A percentile compares a stretch with the other conserved stretches of the same genome.
Conservation (phyloP, 2,797 vertebrate genomes). For the Pipistrellus nathusii region DNA sequence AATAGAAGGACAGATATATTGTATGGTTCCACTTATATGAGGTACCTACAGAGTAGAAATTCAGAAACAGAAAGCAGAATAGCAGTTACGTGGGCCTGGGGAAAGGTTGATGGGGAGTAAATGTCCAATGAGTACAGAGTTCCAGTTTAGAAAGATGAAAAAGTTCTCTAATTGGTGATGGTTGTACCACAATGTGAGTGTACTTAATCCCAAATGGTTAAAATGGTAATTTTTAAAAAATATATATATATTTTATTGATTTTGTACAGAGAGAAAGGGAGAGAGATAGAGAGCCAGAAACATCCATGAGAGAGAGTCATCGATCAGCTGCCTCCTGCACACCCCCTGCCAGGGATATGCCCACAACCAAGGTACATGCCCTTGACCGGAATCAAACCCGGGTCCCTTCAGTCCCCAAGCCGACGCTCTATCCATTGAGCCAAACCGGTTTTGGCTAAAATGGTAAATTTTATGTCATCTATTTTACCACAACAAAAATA, state of each 20-base stretch:
- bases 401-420: too few species aligned
- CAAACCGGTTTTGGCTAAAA: too few species aligned
- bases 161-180: neutral
- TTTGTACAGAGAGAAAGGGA: too few species aligned
- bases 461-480: neutral
- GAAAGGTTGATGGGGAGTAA: neutral
- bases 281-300: too few species aligned
- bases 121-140: neutral
- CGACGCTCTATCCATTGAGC: too few species aligned
- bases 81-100: too few species aligned
- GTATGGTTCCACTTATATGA: neutral
- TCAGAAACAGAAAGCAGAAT: neutral
- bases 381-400: too few species aligned
- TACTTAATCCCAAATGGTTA: neutral
- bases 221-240: neutral
- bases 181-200: neutral
- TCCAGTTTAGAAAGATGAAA: neutral
- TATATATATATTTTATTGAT: too few species aligned
- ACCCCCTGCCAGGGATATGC: too few species aligned
- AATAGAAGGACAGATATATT: neutral
- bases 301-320: too few species aligned
- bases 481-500: slow-evolving; percentile 44
- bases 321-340: too few species aligned
- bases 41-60: neutral
- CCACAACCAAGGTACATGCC: too few species aligned